Evolutionary conservation across 2,797 vertebrate genomes (phyloP).

Genomic region (Coreius guichenoti): DNA sequence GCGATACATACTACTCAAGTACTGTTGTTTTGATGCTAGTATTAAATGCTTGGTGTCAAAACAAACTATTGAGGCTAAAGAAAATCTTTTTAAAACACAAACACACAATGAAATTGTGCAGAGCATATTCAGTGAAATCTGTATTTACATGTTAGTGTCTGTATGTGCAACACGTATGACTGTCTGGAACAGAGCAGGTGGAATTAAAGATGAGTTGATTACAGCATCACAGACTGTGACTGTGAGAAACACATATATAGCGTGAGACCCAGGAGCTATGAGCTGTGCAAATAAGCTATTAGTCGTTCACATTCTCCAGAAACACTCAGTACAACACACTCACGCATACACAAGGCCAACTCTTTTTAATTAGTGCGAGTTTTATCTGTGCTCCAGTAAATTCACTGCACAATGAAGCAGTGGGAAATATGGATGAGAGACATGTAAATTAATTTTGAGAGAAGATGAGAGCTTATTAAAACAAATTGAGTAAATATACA

Average conservation of each 20-base stretch:
- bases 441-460: conserved; percentile 51
- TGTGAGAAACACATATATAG: conserved; percentile 47
- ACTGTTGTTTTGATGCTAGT: not conserved
- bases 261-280: conserved; percentile 39
- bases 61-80: not conserved
- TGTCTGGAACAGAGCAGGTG: conserved; percentile 20
- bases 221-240: conserved; percentile 44
- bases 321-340: not conserved
- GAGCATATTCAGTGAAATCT: not conserved
- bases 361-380: conserved; percentile 50
- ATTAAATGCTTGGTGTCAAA: not conserved
- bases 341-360: conserved; percentile 12
- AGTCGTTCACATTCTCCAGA: conserved; percentile 30
- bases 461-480: conserved; percentile 53
- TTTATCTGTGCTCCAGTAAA: conserved; percentile 50
- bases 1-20: not conserved
- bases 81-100: not conserved
- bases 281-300: conserved; percentile 53
- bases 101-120: not conserved
- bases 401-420: conserved; percentile 47
- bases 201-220: conserved; percentile 51
- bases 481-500: conserved; percentile 49
- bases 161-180: not conserved
- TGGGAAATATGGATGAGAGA: conserved; percentile 51
- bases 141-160: conserved; percentile 19